Base-by-base conservation (phyloP, 1,140 invertebrate species). In the Drosophila miranda region DNA sequence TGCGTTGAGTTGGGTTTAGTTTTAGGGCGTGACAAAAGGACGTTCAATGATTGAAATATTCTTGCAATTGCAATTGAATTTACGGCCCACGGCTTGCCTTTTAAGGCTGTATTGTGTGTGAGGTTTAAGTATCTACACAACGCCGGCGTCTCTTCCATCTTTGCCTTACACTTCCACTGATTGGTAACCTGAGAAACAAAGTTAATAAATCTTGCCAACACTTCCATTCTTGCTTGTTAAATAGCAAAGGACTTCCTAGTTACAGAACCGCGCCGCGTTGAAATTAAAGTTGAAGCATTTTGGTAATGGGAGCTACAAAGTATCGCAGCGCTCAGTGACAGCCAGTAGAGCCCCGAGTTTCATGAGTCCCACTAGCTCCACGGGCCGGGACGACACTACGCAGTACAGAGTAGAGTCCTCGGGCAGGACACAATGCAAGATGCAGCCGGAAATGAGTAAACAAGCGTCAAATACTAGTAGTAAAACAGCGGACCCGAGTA, bases 381-480 rank as follows among this genome's bases (percentile, higher is more conserved):
- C 34, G 30, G 28, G 6, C 41, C 28, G 42, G 11, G 34, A 53
- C 48, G 30, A 57, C 48, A 69, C 57, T 53, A 62, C 49, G 58
- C 52, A 67, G 61, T 62, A 54, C 59, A 76, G 73, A 57, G 50
- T 50, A 58, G 41, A 44, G 56, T 61, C 66, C 57, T 70, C 60
- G 63, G 56, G 62, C 46, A 63, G 59, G 60, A 56, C 68, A 71
- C 62, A 70, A 51, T 67, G 79, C 49, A 71, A 75, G 70, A 60
- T 75, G 78, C 70, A 72, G 78, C 78, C 78, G 82, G 82, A 87
- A 87, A 87, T 87, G 78, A 87, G 82, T 87, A 87, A 87, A 87
- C 82, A 87, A 87, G 82, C 82, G 82, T 87, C 82, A 87, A 87
- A 87, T 87, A 87, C 82, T 87, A 44, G 30, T 34, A 9, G 30